These are phyloP conservation scores for Popillia japonica DNA, from an alignment of 1,140 invertebrate species.

Conservation along the genomic window DNA sequence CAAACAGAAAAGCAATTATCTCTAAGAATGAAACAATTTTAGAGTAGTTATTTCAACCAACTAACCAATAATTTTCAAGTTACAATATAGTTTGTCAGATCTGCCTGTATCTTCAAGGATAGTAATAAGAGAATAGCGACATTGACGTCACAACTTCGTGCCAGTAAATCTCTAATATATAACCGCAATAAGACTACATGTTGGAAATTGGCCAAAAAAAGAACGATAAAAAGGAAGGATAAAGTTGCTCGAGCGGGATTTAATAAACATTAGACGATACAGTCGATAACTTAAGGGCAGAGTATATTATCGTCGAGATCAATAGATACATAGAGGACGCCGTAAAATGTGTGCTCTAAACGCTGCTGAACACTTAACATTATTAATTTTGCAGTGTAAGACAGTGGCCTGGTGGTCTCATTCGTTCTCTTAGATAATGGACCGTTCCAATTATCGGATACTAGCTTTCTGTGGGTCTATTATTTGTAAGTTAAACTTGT, in stretches of 20 bases:
- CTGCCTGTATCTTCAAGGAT: too few relatives aligned
- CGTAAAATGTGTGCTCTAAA: not conserved
- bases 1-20: too few relatives aligned
- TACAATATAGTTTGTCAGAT: too few relatives aligned
- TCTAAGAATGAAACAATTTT: too few relatives aligned
- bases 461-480: conserved; percentile 34
- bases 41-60: too few relatives aligned
- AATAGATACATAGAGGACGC: conserved; percentile 2
- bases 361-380: conserved; percentile 38
- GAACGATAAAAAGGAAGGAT: not conserved
- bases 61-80: too few relatives aligned
- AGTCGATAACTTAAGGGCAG: not conserved
- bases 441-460: conserved; percentile 38
- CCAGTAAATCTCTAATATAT: not conserved
- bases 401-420: conserved; percentile 34
- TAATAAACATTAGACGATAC: not conserved
- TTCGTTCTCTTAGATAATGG: conserved; percentile 31
- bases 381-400: conserved; percentile 44
- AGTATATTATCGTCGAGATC: not conserved
- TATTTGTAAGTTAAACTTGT: not conserved
- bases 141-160: too few relatives aligned
- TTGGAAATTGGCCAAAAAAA: not conserved
- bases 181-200: not conserved
- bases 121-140: too few relatives aligned
- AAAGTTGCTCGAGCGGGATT: conserved; percentile 32